Conservation (phyloP, 1,140 invertebrate species). For the Alviniconcha marisindica region DNA sequence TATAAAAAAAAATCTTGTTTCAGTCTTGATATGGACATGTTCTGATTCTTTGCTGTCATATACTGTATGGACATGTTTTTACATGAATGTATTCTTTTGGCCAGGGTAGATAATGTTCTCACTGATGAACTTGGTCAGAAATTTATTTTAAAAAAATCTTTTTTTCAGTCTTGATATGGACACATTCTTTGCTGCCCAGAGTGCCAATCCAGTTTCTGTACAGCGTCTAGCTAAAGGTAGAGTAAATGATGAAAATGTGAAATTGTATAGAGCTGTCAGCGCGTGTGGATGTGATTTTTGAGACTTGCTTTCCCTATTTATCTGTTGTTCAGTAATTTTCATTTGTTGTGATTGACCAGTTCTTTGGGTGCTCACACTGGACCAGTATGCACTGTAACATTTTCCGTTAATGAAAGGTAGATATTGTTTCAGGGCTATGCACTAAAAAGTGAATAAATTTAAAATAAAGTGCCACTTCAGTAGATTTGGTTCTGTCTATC, state of each 20-base stretch:
- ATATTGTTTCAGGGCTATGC: too few relatives aligned
- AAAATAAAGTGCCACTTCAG: too few relatives aligned
- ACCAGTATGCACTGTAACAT: neutral
- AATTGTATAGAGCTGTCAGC: neutral
- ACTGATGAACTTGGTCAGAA: too few relatives aligned
- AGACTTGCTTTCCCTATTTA: neutral
- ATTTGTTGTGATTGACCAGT: neutral
- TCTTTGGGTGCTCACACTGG: neutral
- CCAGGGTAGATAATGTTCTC: too few relatives aligned
- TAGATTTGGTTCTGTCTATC: too few relatives aligned
- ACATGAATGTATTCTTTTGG: too few relatives aligned
- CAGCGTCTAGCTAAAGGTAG: slow-evolving; percentile 36
- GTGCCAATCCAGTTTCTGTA: neutral
- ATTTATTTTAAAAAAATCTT: too few relatives aligned
- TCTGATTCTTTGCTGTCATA: neutral
- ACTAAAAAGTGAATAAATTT: too few relatives aligned
- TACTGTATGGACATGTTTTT: too few relatives aligned
- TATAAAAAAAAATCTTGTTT: neutral
- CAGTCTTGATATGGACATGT: neutral
- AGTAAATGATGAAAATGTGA: neutral
- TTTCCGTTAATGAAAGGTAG: too few relatives aligned
- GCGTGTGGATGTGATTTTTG: neutral
- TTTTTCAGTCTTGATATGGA: neutral
- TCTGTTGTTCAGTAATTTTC: neutral
- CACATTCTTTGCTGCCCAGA: neutral